A percentile compares a stretch with the other conserved stretches of the same genome.
Conservation (phyloP, 2,797 vertebrate genomes). For the Siniperca undulata region DNA sequence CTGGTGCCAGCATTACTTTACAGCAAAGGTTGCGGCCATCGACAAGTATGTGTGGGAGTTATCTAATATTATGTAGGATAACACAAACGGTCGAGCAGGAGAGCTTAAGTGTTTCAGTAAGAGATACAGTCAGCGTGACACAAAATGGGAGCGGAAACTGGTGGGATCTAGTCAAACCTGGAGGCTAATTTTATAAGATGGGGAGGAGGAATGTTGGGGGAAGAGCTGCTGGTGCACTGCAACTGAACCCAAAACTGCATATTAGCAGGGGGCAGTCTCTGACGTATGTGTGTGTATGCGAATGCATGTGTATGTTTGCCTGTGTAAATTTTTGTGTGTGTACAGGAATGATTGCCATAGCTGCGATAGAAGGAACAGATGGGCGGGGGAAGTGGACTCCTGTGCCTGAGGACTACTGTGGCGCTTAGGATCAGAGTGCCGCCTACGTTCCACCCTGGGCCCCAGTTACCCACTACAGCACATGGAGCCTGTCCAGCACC, state of each 20-base stretch:
- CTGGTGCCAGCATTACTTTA: conserved; percentile 33
- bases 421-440: conserved; percentile 84
- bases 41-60: conserved; percentile 46
- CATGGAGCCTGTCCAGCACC: conserved; percentile 84
- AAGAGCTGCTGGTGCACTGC: conserved; percentile 62
- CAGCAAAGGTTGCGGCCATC: conserved; percentile 35
- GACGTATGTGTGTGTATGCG: conserved; percentile 65
- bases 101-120: conserved; percentile 36
- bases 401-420: conserved; percentile 85
- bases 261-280: conserved; percentile 66
- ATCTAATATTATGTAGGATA: conserved; percentile 48
- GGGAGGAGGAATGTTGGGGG: conserved; percentile 58
- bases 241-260: conserved; percentile 71
- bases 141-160: conserved; percentile 44
- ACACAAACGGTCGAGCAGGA: conserved; percentile 33
- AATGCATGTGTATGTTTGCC: conserved; percentile 45
- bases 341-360: conserved; percentile 69
- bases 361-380: conserved; percentile 83
- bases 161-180: conserved; percentile 60
- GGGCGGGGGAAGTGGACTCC: conserved; percentile 86
- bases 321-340: conserved; percentile 67
- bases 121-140: conserved; percentile 53
- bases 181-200: conserved; percentile 63
- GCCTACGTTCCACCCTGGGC: conserved; percentile 86
- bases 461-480: conserved; percentile 84